phyloP scores from a whole-genome alignment of 2,888 invertebrate species.

The Melanchra persicariae region DNA sequence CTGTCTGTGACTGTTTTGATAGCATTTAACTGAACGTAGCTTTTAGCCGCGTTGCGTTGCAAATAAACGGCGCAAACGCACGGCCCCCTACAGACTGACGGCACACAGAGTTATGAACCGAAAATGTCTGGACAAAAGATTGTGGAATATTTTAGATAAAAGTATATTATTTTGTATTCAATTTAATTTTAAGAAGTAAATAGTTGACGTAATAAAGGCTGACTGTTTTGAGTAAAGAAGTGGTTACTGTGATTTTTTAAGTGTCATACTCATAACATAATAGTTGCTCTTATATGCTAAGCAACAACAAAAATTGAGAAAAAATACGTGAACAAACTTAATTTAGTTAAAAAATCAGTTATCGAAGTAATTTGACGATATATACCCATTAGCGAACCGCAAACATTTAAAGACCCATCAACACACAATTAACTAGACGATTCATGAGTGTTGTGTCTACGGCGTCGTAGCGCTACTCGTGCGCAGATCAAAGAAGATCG shows the following conservation, averaged over 20 bases:
- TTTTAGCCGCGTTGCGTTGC: conserved; percentile 75
- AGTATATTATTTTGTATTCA: too few relatives aligned
- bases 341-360: background rate
- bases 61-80: conserved; percentile 76
- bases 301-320: too few relatives aligned
- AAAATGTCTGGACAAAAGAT: conserved; percentile 30
- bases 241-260: background rate
- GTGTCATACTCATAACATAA: too few relatives aligned
- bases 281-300: too few relatives aligned
- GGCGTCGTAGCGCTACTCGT: conserved; percentile 48
- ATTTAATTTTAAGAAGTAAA: too few relatives aligned
- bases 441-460: conserved; percentile 63
- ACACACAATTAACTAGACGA: conserved; percentile 34
- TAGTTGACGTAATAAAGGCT: background rate
- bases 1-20: conserved; percentile 67
- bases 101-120: conserved; percentile 59
- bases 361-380: background rate
- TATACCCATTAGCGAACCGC: conserved; percentile 7
- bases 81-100: conserved; percentile 86
- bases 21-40: conserved; percentile 74
- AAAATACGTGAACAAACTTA: background rate
- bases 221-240: background rate
- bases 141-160: background rate
- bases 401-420: conserved; percentile 42
- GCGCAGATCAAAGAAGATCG: conserved; percentile 82